Conservation (phyloP, 2,113 vertebrate genomes). For the Engystomops pustulosus region DNA sequence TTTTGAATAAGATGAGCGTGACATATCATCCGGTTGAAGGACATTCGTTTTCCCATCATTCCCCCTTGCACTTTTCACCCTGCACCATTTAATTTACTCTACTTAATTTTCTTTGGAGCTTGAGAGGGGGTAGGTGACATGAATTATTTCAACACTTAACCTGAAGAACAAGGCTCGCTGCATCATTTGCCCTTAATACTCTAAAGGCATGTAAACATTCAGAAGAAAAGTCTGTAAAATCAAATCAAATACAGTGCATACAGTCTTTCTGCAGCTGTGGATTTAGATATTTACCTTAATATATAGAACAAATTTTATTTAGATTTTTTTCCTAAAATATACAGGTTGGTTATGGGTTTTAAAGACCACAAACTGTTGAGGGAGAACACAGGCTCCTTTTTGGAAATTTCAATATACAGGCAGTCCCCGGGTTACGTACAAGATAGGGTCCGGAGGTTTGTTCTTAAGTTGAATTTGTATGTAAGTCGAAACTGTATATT, state of each 20-base stretch:
- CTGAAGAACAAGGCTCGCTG: neutral
- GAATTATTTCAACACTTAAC: neutral
- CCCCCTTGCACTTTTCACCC: slow-evolving; percentile 28
- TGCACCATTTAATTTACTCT: slow-evolving; percentile 34
- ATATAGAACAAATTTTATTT: too few relatives aligned
- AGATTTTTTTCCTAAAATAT: too few relatives aligned
- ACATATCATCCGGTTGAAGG: neutral
- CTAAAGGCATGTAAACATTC: neutral
- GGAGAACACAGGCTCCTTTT: too few relatives aligned
- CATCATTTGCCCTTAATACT: neutral
- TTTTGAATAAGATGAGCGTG: neutral
- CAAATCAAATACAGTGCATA: neutral
- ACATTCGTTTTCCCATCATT: slow-evolving; percentile 16
- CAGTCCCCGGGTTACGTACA: too few relatives aligned
- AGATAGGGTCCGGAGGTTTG: too few relatives aligned
- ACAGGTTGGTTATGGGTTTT: too few relatives aligned
- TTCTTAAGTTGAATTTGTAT: too few relatives aligned
- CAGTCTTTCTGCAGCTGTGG: neutral
- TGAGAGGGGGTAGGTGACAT: neutral
- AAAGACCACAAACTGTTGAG: too few relatives aligned
- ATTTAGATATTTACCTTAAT: neutral
- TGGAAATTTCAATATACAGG: too few relatives aligned
- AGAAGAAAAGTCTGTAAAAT: neutral
- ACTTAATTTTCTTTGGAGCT: slow-evolving; percentile 28
- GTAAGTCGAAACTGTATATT: too few relatives aligned